phyloP scores from a whole-genome alignment of 1,140 invertebrate species.

The Solenopsis fugax region DNA sequence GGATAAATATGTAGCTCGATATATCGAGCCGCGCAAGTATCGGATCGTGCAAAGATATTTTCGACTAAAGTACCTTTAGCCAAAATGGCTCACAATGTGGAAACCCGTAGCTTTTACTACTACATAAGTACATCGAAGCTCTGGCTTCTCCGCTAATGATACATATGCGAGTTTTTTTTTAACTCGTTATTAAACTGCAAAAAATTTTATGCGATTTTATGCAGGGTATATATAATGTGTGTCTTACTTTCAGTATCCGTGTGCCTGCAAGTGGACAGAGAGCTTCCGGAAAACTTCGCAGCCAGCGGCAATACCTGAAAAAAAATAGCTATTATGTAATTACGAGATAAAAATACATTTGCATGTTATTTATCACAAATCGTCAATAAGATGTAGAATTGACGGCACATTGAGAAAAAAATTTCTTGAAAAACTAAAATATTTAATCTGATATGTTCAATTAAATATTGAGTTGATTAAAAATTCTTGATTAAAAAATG shows the following conservation, averaged over 20 bases:
- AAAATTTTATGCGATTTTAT: slow-evolving; percentile 16
- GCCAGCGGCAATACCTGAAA: slow-evolving; percentile 15
- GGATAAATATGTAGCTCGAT: slow-evolving; percentile 47
- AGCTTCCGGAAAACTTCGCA: slow-evolving; percentile 7
- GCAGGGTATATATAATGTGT: neutral
- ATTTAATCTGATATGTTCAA: too few relatives aligned
- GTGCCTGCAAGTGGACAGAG: neutral
- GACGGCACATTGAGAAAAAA: too few relatives aligned
- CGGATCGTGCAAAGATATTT: slow-evolving; percentile 30
- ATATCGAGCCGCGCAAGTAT: slow-evolving; percentile 29
- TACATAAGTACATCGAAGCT: neutral
- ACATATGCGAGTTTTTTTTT: neutral
- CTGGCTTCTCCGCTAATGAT: neutral
- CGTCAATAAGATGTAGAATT: too few relatives aligned
- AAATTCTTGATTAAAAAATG: too few relatives aligned
- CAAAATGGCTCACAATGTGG: slow-evolving; percentile 11
- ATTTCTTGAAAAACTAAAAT: too few relatives aligned
- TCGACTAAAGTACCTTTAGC: slow-evolving; percentile 12
- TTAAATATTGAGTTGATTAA: too few relatives aligned
- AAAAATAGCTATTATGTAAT: neutral
- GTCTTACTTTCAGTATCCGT: slow-evolving; percentile 21
- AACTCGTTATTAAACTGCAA: neutral
- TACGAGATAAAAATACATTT: neutral
- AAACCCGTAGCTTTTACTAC: neutral
- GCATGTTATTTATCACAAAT: too few relatives aligned